phyloP scores from a whole-genome alignment of 2,888 invertebrate species.

The Melinopterus prodromus region DNA sequence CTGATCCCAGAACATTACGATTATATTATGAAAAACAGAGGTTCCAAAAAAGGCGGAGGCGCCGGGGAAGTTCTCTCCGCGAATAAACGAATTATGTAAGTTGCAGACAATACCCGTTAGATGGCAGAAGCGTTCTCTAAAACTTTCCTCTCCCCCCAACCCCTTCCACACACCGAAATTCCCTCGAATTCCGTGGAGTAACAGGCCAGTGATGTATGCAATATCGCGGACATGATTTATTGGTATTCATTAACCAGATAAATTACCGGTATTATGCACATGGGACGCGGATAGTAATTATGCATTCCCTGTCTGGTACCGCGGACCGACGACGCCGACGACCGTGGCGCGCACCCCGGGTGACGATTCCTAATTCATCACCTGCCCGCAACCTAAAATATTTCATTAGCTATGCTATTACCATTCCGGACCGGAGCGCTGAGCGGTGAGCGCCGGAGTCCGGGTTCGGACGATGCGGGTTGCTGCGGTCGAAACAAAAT shows the following conservation, averaged over 20 bases:
- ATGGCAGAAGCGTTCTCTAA: not conserved
- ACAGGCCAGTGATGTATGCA: not conserved
- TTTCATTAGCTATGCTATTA: conserved; percentile 4
- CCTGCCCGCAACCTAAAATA: not conserved
- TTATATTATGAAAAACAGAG: no score
- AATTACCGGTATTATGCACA: not conserved
- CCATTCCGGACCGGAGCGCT: not conserved
- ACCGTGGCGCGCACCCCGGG: not conserved
- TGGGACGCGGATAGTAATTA: not conserved
- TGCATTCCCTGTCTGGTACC: not conserved
- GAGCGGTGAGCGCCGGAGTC: conserved; percentile 5
- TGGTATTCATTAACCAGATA: not conserved
- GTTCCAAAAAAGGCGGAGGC: no score
- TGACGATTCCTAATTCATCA: not conserved
- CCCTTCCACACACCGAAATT: not conserved
- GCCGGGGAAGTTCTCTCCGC: no score
- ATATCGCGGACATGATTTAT: conserved; percentile 4
- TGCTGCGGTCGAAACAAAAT: conserved; percentile 25
- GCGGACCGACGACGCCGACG: not conserved
- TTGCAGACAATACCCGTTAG: not conserved
- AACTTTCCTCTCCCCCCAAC: not conserved
- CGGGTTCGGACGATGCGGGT: conserved; percentile 7
- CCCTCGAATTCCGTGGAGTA: not conserved
- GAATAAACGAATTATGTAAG: no score
- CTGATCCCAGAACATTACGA: no score